Base-by-base conservation (phyloP, 1,140 invertebrate genomes). In the Nautilus pompilius region DNA sequence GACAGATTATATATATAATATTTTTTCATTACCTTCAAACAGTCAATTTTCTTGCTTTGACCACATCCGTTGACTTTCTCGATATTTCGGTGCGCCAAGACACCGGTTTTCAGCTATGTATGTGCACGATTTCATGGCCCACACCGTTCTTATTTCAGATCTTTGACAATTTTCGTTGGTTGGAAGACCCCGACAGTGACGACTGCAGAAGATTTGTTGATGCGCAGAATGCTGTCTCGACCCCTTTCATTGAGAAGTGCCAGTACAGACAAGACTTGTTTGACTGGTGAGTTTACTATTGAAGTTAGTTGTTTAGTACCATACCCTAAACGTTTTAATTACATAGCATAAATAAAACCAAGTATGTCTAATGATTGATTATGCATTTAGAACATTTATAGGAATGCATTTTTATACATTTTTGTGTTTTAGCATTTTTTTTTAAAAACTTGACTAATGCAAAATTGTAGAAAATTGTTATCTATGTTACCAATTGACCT, bases 151-250 rank as follows among this genome's bases (percentile, higher is more conserved):
- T 66, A 66, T 82, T 71, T 61, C 60, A 96, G 93, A 86, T 98
- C 63, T 62, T 80, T 67, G 96, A 99, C 85, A 93, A 95, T 0
- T 99, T 99, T 80, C 88, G 95, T 51, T 99, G 95, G 95, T 81
- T 99, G 26, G 97, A 99, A 84, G 91, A 99, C 84, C 95, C 96
- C 0, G 93, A 99, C 79, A 86, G 90, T 0, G 87, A 90, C 66
- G 94, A 98, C 83, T 98, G 95, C 0, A 91, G 94, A 82, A 84
- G 87, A 46, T 99, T 95, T 87, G 92, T 99, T 33, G 89, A 95
- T 62, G 89, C 88, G 13, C 92, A 99, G 82, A 99, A 99, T 87
- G 87, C 88, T 26, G 86, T 99, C 20, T 94, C 94, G 13, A 83
- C 86, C 55, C 93, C 94, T 2, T 99, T 90, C 83, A 84, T 99